phyloP scores from a whole-genome alignment of 1,140 invertebrate species.

The Macrobrachium nipponense region DNA sequence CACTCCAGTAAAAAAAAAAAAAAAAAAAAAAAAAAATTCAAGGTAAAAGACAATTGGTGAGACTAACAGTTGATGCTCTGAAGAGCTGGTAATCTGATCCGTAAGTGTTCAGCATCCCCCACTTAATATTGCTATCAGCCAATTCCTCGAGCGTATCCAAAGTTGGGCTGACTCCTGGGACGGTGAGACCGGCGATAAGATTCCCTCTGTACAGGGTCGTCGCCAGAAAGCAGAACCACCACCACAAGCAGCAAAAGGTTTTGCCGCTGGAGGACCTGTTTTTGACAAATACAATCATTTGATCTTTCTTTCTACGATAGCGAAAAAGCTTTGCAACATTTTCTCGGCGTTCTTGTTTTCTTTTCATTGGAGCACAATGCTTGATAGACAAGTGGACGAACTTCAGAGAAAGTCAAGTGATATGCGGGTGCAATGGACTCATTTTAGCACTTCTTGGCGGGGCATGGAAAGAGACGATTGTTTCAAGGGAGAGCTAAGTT shows the following conservation, averaged over 20 bases:
- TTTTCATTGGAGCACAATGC: too few species aligned
- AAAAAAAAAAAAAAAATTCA: too few species aligned
- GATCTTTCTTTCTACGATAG: background rate
- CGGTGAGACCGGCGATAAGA: conserved; percentile 46
- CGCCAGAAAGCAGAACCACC: conserved; percentile 56
- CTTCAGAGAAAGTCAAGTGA: too few species aligned
- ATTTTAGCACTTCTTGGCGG: too few species aligned
- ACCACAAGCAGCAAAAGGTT: conserved; percentile 38
- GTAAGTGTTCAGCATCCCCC: conserved; percentile 57
- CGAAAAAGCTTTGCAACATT: background rate
- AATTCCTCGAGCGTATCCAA: conserved; percentile 47
- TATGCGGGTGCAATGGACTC: too few species aligned
- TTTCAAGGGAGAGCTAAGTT: too few species aligned
- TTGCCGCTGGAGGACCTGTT: conserved; percentile 31
- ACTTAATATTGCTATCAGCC: conserved; percentile 26
- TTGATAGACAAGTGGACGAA: too few species aligned
- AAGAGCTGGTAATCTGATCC: conserved; percentile 60
- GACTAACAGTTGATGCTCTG: conserved; percentile 30
- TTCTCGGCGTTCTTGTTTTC: too few species aligned
- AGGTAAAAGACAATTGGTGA: background rate
- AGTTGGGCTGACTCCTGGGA: conserved; percentile 40
- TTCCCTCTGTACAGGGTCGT: conserved; percentile 43
- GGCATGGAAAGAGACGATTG: too few species aligned
- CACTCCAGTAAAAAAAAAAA: background rate
- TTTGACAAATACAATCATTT: background rate